Percentiles rank a stretch among this genome's conserved stretches.
Evolutionary conservation across 2,113 vertebrate species (phyloP).

Genomic region (Bubo scandiacus): DNA sequence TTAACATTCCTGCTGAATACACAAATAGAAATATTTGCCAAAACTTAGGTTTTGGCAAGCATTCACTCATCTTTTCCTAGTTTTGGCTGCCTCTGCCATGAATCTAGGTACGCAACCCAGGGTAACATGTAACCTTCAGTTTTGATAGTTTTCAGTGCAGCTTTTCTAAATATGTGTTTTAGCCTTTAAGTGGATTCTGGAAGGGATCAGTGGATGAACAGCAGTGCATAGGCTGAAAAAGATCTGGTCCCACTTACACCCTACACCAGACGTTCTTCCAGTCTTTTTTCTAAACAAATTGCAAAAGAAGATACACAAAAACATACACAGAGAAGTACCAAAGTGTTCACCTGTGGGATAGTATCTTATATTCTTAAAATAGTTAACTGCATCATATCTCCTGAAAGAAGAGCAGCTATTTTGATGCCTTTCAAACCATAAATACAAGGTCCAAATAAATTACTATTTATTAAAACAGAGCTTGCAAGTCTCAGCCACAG

Average conservation of each 20-base stretch:
- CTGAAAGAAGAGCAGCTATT: neutral
- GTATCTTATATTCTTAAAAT: neutral
- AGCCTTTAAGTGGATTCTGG: neutral
- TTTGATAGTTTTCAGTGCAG: neutral
- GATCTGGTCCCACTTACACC: neutral
- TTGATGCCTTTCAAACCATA: neutral
- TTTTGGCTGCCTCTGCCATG: neutral
- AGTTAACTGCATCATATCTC: fast-evolving
- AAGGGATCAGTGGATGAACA: neutral
- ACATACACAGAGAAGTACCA: fast-evolving
- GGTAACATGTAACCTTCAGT: fast-evolving
- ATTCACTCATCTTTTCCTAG: neutral
- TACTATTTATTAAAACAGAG: neutral
- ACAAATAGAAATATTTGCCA: neutral
- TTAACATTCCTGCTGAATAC: neutral
- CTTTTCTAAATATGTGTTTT: fast-evolving
- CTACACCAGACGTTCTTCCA: fast-evolving
- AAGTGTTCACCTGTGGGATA: fast-evolving
- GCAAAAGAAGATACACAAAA: fast-evolving
- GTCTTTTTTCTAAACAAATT: fast-evolving
- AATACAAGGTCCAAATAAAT: neutral
- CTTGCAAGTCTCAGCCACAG: neutral
- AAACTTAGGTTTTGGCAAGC: neutral
- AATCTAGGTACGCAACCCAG: neutral
- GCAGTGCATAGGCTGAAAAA: neutral